Evolutionary conservation across 2,113 vertebrate species (phyloP).

Genomic region (Oxygymnocypris stewartii): DNA sequence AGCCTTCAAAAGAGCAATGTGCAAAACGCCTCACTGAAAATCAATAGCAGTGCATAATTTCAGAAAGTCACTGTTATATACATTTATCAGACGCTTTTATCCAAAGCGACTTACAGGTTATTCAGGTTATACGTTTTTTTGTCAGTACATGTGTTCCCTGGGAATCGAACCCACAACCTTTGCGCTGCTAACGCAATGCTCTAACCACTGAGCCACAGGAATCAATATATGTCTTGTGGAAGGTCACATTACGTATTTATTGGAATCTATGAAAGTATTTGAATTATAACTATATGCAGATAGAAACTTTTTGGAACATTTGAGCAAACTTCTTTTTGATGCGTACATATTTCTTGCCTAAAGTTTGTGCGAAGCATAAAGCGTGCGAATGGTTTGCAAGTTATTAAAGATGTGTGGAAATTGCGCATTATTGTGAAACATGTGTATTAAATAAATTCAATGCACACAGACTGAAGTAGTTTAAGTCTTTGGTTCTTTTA

Average conservation of each 20-base stretch:
- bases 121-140: too few relatives aligned
- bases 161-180: too few relatives aligned
- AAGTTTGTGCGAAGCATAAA: neutral
- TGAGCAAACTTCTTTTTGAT: neutral
- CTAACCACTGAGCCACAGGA: too few relatives aligned
- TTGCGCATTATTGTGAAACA: too few relatives aligned
- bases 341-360: neutral
- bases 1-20: constrained; percentile 15
- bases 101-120: too few relatives aligned
- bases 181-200: too few relatives aligned
- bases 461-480: too few relatives aligned
- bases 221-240: neutral
- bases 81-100: too few relatives aligned
- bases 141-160: too few relatives aligned
- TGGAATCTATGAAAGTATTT: neutral
- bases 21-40: constrained; percentile 15
- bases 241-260: constrained; percentile 3
- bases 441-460: too few relatives aligned
- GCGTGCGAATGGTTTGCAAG: neutral
- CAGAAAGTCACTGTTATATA: neutral
- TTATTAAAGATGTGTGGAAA: neutral
- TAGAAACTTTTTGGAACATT: neutral
- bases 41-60: constrained; percentile 9
- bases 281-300: neutral
- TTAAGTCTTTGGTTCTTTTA: too few relatives aligned